Percentiles rank a stretch among this genome's conserved stretches.
Conservation (phyloP, 2,888 invertebrate species). For the Gari tellinella region DNA sequence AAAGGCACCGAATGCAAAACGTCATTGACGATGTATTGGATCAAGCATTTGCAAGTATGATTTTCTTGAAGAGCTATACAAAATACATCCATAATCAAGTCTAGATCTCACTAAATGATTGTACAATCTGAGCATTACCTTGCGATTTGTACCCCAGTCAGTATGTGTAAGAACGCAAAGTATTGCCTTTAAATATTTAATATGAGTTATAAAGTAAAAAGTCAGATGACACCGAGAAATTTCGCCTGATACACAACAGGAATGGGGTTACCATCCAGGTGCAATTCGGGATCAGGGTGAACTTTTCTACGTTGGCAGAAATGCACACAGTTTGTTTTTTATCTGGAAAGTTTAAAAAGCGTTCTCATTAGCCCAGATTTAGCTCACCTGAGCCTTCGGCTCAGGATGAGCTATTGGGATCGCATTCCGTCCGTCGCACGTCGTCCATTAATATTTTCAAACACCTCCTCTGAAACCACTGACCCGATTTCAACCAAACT, state of each 20-base stretch:
- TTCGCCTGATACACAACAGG: conserved; percentile 36
- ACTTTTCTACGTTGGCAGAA: too few relatives aligned
- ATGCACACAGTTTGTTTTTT: conserved; percentile 46
- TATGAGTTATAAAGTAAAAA: conserved; percentile 39
- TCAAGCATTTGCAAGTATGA: conserved; percentile 41
- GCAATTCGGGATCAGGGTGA: conserved; percentile 30
- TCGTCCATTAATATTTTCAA: too few relatives aligned
- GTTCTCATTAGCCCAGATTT: conserved; percentile 37
- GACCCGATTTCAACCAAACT: too few relatives aligned
- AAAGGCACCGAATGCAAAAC: conserved; percentile 38
- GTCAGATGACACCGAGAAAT: conserved; percentile 48
- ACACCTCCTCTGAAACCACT: too few relatives aligned
- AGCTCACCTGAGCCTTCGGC: too few relatives aligned
- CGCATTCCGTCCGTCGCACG: too few relatives aligned
- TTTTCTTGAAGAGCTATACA: conserved; percentile 44
- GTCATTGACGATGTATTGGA: conserved; percentile 40
- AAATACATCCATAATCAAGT: conserved; percentile 48
- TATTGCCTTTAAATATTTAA: conserved; percentile 28
- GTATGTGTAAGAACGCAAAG: conserved; percentile 30
- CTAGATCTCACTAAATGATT: conserved; percentile 34
- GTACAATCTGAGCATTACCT: conserved; percentile 25
- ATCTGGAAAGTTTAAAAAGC: conserved; percentile 41
- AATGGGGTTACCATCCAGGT: conserved; percentile 17
- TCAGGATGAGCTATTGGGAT: too few relatives aligned
- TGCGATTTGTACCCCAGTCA: conserved; percentile 35